Evolutionary conservation across 2,888 invertebrate species (phyloP).

Genomic region (Andrena marginata): DNA sequence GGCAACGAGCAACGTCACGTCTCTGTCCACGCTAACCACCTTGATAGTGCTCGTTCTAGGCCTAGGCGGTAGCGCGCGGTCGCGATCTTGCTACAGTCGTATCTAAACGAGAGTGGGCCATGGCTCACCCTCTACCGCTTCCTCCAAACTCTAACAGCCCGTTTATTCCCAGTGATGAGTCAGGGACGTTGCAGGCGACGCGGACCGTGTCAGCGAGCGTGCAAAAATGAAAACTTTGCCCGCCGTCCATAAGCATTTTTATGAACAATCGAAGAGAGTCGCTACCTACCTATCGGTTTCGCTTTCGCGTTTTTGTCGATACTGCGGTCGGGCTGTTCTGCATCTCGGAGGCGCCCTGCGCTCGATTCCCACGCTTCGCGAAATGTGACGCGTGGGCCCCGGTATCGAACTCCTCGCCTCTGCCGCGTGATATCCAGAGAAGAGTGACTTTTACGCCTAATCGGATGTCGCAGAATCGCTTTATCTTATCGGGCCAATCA

Average conservation of each 20-base stretch:
- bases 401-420: neutral
- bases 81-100: conserved; percentile 39
- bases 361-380: conserved; percentile 33
- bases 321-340: conserved; percentile 26
- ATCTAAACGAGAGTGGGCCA: conserved; percentile 43
- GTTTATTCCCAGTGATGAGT: neutral
- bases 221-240: neutral
- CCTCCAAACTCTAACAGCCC: too few species aligned
- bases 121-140: neutral
- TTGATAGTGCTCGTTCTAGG: conserved; percentile 49
- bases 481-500: conserved; percentile 63
- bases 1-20: conserved; percentile 71
- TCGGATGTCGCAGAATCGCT: conserved; percentile 25
- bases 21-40: conserved; percentile 54
- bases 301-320: conserved; percentile 15
- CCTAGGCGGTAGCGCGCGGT: conserved; percentile 32
- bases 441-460: too few species aligned
- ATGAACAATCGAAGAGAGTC: conserved; percentile 1
- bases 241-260: neutral
- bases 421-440: neutral
- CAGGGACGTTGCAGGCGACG: neutral
- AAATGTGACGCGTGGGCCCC: conserved; percentile 6
- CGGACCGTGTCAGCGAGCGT: too few species aligned
- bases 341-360: neutral
- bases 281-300: conserved; percentile 15